Evolutionary conservation across 2,113 vertebrate species (phyloP).

Genomic region (Hippolais icterina): DNA sequence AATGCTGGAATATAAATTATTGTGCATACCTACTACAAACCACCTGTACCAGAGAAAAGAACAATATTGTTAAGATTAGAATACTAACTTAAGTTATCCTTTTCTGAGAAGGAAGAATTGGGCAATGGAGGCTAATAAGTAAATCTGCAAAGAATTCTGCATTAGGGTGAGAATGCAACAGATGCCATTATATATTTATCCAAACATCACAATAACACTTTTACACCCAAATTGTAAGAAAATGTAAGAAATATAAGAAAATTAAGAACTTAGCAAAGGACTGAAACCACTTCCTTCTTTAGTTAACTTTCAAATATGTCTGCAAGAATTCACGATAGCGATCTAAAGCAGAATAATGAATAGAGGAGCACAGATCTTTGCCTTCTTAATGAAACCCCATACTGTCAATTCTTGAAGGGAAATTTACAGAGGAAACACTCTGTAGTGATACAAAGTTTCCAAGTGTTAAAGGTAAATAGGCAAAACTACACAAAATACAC

Average conservation of each 20-base stretch:
- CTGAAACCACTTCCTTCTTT: background rate
- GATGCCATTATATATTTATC: background rate
- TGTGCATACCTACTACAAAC: background rate
- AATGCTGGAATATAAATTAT: background rate
- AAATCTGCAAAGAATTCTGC: background rate
- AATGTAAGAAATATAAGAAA: background rate
- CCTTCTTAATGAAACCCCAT: background rate
- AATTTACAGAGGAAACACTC: background rate
- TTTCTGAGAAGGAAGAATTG: background rate
- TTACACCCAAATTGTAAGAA: background rate
- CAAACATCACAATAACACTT: background rate
- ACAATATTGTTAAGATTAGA: background rate
- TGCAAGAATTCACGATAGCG: background rate
- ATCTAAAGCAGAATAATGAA: background rate
- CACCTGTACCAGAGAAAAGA: background rate
- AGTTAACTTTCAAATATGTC: background rate
- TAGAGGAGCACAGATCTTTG: background rate
- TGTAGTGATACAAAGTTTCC: background rate
- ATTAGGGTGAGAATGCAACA: background rate
- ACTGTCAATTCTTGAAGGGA: background rate
- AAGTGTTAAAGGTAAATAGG: background rate
- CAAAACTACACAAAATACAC: background rate
- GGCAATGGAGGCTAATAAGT: background rate
- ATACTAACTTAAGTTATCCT: background rate
- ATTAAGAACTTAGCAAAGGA: background rate